Evolutionary conservation across 2,888 invertebrate species (phyloP).

Genomic region (Coecobrya sp.): DNA sequence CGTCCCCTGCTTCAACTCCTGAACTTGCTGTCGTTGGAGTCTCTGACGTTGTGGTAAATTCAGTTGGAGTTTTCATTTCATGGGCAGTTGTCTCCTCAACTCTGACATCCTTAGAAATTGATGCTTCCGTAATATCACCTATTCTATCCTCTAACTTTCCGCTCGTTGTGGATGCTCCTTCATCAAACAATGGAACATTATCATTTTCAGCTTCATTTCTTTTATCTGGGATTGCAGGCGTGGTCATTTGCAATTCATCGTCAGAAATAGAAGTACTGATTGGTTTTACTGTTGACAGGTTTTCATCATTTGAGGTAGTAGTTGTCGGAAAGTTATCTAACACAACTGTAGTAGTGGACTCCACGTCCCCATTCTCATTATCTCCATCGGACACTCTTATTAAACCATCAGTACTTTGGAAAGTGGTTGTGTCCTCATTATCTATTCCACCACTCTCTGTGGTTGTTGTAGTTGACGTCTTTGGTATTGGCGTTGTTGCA

Average conservation of each 20-base stretch:
- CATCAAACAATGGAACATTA: neutral
- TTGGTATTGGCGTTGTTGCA: conserved; percentile 9
- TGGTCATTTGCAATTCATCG: neutral
- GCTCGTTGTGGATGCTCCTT: neutral
- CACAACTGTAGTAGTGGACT: neutral
- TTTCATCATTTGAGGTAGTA: neutral
- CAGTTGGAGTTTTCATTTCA: neutral
- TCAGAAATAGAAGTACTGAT: neutral
- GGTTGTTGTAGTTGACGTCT: neutral
- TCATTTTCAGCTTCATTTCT: neutral
- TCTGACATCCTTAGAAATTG: neutral
- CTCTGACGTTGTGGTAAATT: neutral
- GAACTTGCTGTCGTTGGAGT: neutral
- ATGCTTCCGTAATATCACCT: neutral
- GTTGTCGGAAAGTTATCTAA: neutral
- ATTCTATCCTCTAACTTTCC: neutral
- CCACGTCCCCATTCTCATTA: neutral
- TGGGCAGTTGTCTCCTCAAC: neutral
- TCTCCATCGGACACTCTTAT: neutral
- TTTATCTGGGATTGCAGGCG: neutral
- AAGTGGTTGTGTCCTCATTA: neutral
- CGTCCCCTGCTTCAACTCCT: neutral
- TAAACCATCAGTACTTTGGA: neutral
- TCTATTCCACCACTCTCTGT: neutral
- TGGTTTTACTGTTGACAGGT: neutral